Conservation (phyloP, 2,888 invertebrate genomes). For the Melitaea athalia region DNA sequence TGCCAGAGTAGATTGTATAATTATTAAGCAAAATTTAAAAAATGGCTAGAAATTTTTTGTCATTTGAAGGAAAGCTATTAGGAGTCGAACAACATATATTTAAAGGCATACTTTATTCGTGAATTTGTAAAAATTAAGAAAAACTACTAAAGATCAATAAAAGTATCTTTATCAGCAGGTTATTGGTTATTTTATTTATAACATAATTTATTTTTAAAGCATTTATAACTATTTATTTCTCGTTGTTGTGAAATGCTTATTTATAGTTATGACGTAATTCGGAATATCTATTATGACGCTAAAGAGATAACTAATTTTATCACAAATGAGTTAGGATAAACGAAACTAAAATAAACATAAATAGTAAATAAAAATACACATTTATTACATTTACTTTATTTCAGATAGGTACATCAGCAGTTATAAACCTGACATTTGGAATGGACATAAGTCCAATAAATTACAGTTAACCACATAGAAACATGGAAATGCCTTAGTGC, state of each 20-base stretch:
- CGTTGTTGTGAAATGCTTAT: constrained; percentile 7
- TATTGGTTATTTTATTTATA: too few relatives aligned
- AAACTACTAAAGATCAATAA: too few relatives aligned
- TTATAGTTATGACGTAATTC: neutral
- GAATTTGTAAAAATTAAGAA: too few relatives aligned
- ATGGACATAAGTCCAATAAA: constrained; percentile 68
- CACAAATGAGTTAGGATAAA: neutral
- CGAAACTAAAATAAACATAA: neutral
- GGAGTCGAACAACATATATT: too few relatives aligned
- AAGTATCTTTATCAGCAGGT: too few relatives aligned
- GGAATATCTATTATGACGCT: neutral
- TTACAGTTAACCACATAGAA: constrained; percentile 64
- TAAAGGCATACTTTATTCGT: too few relatives aligned
- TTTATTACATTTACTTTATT: constrained; percentile 69
- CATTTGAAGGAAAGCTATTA: too few relatives aligned
- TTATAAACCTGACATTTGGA: constrained; percentile 62
- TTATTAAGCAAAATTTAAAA: too few relatives aligned
- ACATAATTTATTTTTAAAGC: too few relatives aligned
- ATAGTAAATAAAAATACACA: constrained; percentile 45
- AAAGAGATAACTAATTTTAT: neutral
- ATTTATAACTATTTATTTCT: too few relatives aligned
- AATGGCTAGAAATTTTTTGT: too few relatives aligned
- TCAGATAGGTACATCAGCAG: constrained; percentile 63
- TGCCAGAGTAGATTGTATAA: too few relatives aligned
- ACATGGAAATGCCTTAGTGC: constrained; percentile 54